Conservation (phyloP, 1,140 invertebrate species). For the Ooceraea biroi region DNA sequence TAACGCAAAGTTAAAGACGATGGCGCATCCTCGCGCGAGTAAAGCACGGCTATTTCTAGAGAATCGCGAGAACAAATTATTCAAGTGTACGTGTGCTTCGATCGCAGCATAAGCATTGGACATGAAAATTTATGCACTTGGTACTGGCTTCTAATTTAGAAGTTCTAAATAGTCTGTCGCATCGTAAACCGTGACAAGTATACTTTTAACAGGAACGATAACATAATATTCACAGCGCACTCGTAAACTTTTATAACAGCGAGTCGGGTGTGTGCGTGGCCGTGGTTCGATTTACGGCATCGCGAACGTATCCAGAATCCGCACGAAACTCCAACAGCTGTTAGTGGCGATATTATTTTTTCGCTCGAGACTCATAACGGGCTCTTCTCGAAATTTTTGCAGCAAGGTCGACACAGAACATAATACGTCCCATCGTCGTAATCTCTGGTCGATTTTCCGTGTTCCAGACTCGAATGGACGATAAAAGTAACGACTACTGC, state of each 20-base stretch:
- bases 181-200: neutral
- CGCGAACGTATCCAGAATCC: slow-evolving; percentile 10
- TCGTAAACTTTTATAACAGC: slow-evolving; percentile 14
- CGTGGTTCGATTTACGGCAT: slow-evolving; percentile 20
- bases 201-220: neutral
- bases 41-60: neutral
- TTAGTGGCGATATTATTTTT: slow-evolving; percentile 2
- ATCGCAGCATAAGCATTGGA: neutral
- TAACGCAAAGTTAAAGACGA: slow-evolving; percentile 35
- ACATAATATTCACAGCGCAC: neutral
- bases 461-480: slow-evolving; percentile 59
- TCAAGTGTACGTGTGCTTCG: neutral
- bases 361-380: neutral
- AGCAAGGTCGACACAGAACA: slow-evolving; percentile 14
- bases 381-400: slow-evolving; percentile 47
- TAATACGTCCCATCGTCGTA: slow-evolving; percentile 51
- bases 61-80: neutral
- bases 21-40: neutral
- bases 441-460: slow-evolving; percentile 65
- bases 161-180: neutral
- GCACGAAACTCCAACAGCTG: slow-evolving; percentile 38
- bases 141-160: neutral
- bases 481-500: slow-evolving; percentile 69
- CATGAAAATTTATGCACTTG: neutral
- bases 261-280: neutral